A percentile compares a stretch with the other conserved stretches of the same genome.
Conservation (phyloP, 2,113 vertebrate genomes). For the Rhineura floridana region DNA sequence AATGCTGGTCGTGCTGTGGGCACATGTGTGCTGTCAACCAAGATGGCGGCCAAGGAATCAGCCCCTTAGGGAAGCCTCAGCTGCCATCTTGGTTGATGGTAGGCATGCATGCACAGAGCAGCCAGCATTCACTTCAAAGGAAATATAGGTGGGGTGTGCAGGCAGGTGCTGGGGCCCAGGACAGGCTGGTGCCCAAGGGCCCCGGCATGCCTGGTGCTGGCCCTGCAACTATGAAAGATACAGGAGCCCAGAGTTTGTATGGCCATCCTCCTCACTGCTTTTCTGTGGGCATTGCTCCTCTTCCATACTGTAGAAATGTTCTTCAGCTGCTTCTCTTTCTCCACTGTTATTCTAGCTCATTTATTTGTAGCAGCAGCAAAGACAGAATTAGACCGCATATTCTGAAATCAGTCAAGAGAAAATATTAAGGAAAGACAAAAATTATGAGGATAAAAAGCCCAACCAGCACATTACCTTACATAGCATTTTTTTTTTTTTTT, state of each 20-base stretch:
- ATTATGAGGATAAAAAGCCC: background rate
- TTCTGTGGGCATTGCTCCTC: background rate
- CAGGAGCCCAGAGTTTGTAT: background rate
- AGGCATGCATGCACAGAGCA: too few relatives aligned
- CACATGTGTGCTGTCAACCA: too few relatives aligned
- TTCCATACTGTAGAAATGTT: background rate
- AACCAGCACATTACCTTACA: background rate
- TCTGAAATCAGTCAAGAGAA: background rate
- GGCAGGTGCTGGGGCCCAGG: too few relatives aligned
- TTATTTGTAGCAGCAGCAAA: background rate
- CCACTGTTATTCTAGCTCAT: background rate
- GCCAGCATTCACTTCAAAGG: too few relatives aligned
- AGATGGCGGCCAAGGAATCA: too few relatives aligned
- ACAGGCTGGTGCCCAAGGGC: too few relatives aligned
- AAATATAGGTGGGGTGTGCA: too few relatives aligned
- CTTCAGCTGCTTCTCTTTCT: background rate
- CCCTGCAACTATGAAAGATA: background rate
- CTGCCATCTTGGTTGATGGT: too few relatives aligned
- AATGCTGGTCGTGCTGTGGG: too few relatives aligned
- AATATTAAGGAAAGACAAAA: slow-evolving; percentile 3
- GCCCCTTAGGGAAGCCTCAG: too few relatives aligned
- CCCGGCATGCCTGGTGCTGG: too few relatives aligned
- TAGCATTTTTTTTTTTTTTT: background rate
- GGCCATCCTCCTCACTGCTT: background rate
- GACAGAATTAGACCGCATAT: background rate